Percentiles rank a stretch among this genome's conserved stretches.
Evolutionary conservation across 2,797 vertebrate genomes (phyloP).

Genomic region (Dryobates pubescens): DNA sequence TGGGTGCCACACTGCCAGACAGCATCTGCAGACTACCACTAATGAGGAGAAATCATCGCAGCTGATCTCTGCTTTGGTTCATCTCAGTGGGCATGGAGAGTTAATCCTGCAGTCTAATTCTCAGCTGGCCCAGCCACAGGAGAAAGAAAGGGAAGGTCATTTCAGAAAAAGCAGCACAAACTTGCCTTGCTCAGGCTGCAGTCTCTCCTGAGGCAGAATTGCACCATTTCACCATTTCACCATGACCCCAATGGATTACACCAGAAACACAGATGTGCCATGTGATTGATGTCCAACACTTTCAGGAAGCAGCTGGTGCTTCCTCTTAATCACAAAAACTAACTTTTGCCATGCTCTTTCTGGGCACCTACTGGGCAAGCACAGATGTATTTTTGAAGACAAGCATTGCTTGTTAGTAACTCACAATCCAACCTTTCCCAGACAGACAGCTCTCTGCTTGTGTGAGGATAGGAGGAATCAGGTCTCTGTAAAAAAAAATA

Average conservation of each 20-base stretch:
- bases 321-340: not conserved
- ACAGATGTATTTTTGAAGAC: not conserved
- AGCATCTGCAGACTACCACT: fast-evolving
- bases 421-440: not conserved
- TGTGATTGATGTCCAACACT: fast-evolving
- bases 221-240: not conserved
- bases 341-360: not conserved
- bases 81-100: not conserved
- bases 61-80: not conserved
- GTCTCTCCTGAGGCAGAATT: not conserved
- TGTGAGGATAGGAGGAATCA: not conserved
- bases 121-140: not conserved
- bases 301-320: not conserved
- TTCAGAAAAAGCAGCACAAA: not conserved
- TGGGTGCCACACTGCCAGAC: not conserved
- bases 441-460: not conserved
- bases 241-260: fast-evolving
- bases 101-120: not conserved
- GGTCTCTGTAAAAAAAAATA: not conserved
- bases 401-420: not conserved
- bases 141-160: not conserved
- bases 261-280: not conserved
- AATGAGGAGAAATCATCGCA: not conserved
- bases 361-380: not conserved
- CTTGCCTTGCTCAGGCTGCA: not conserved